A percentile compares a stretch with the other conserved stretches of the same genome.
Evolutionary conservation across 2,113 vertebrate species (phyloP).

Genomic region (Neodon shergylaensis): DNA sequence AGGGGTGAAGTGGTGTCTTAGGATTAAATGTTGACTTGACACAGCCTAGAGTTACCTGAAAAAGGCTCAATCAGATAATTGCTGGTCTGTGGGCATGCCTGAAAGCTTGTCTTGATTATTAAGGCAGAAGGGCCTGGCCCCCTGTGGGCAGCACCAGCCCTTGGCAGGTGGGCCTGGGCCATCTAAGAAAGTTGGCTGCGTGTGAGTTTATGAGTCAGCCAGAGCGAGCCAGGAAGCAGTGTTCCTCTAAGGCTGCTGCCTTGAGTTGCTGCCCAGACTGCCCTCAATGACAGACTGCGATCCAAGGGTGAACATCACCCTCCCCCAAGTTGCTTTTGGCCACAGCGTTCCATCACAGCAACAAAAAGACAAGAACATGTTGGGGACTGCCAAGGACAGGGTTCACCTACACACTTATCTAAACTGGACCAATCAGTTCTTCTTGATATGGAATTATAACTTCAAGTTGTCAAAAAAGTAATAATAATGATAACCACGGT

Average conservation of each 20-base stretch:
- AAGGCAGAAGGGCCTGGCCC: background rate
- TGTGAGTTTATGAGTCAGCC: background rate
- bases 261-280: background rate
- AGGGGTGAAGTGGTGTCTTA: background rate
- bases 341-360: background rate
- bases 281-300: too few relatives aligned
- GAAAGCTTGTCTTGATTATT: background rate
- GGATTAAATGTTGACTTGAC: background rate
- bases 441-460: slow-evolving; percentile 32
- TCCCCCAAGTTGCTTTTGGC: background rate
- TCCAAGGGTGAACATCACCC: background rate
- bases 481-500: background rate
- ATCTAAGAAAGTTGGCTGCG: background rate
- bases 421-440: background rate
- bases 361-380: background rate
- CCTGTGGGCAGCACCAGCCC: background rate
- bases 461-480: slow-evolving; percentile 23
- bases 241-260: background rate
- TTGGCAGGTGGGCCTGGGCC: background rate
- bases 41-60: background rate
- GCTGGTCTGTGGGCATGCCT: background rate
- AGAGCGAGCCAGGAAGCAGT: background rate
- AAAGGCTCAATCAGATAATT: background rate
- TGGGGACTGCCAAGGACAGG: background rate
- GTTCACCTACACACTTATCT: background rate